Evolutionary conservation across 1,140 invertebrate genomes (phyloP), one percentile per base, ranked within the genome.

Genomic region (Heliconius nattereri): DNA sequence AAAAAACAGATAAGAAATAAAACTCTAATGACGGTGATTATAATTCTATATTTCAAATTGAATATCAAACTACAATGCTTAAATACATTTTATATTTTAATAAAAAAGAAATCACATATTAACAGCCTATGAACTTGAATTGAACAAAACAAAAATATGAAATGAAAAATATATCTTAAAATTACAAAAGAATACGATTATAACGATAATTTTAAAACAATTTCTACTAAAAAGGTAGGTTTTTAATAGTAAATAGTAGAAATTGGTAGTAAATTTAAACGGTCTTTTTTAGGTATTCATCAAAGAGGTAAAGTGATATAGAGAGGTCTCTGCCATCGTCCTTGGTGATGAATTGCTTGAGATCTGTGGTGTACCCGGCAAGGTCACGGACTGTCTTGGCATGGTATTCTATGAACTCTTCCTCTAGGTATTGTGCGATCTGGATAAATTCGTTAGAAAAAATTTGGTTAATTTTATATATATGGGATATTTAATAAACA

Each of bases 361-460:
- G 93, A 90, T 98, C 97, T 29, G 95, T 95, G 76, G 96, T 95
- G 90, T 97, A 95, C 11, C 97, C 97, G 54, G 97, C 95, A 1
- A 98, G 88, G 45, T 95, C 93, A 78, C 97, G 95, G 79, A 98
- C 95, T 19, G 85, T 95, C 19, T 96, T 95, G 0, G 96, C 92
- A 49, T 97, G 97, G 76, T 96, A 87, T 86, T 96, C 95, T 79
- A 97, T 94, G 91, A 97, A 97, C 81, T 97, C 95, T 80, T 97
- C 96, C 83, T 98, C 97, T 0, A 98, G 85, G 84, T 96, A 97
- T 85, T 97, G 96, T 52, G 96, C 95, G 82, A 97, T 92, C 95
- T 96, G 85, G 11, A 78, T 23, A 81, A 54, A 16, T 77, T 52
- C 1, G 66, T 71, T 70, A 26, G 1, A n/a, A 19, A 52, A 49